These are phyloP conservation scores for Gallinago media DNA, from an alignment of 2,113 vertebrate genomes.

Conservation along the genomic window DNA sequence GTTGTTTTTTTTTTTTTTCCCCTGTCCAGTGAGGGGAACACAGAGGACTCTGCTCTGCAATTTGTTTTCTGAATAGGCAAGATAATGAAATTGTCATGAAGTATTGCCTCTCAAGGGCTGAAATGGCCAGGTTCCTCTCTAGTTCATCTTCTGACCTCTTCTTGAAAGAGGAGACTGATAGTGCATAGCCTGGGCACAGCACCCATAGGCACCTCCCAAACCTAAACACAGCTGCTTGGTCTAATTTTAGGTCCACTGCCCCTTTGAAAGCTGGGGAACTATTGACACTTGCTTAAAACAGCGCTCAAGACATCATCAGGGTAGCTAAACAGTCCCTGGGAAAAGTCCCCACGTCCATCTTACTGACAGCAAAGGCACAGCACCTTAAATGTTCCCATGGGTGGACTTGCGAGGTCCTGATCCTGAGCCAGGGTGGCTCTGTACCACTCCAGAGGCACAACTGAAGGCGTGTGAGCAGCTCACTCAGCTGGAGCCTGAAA, in stretches of 20 bases:
- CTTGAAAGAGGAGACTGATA: not conserved
- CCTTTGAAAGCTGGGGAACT: slow-evolving; percentile 32
- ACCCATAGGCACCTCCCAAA: not conserved
- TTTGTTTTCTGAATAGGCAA: not conserved
- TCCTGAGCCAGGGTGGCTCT: not conserved
- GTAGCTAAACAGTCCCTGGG: not conserved
- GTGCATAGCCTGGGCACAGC: not conserved
- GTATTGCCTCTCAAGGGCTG: not conserved
- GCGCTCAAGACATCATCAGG: not conserved
- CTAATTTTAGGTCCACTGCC: slow-evolving; percentile 46
- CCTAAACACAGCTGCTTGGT: slow-evolving; percentile 11
- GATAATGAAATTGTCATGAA: not conserved
- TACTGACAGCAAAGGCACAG: not conserved
- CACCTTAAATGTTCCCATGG: not conserved
- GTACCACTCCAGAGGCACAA: not conserved
- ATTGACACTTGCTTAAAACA: not conserved
- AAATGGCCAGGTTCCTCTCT: not conserved
- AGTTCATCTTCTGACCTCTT: not conserved
- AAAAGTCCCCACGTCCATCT: fast-evolving
- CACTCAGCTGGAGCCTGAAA: not conserved
- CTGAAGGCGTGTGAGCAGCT: not conserved
- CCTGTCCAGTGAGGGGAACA: not conserved
- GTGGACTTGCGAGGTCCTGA: not conserved
- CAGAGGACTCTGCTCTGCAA: not conserved
- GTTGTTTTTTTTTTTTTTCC: fast-evolving